These are phyloP conservation scores for Tetragnatha montana DNA, from an alignment of 2,888 invertebrate species.

Conservation along the genomic window DNA sequence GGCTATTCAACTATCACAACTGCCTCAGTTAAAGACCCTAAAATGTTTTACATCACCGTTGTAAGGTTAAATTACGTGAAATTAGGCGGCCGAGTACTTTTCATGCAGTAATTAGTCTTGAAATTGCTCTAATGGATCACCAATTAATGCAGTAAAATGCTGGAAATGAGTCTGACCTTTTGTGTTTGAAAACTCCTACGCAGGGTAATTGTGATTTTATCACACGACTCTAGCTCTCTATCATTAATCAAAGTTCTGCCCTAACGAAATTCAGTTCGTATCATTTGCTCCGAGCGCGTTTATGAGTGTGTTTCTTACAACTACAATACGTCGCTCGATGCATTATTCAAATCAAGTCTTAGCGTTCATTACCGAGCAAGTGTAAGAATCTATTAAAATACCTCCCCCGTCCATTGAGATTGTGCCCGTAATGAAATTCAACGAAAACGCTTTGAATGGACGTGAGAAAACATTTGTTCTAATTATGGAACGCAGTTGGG, in stretches of 20 bases:
- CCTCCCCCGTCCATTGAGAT: neutral
- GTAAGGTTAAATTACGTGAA: neutral
- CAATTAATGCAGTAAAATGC: neutral
- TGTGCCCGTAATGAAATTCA: neutral
- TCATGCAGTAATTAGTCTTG: neutral
- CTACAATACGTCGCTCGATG: neutral
- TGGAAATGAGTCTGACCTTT: neutral
- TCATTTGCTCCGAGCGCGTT: neutral
- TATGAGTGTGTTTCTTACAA: neutral
- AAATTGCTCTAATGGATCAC: neutral
- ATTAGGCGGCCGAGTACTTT: neutral
- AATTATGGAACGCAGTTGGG: neutral
- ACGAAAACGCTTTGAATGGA: neutral
- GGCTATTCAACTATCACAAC: too few species aligned
- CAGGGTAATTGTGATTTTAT: neutral
- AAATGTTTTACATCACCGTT: neutral
- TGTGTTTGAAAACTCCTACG: neutral
- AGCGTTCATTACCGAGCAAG: neutral
- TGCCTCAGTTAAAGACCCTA: neutral
- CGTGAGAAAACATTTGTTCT: neutral
- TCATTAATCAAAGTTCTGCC: neutral
- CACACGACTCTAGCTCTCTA: neutral
- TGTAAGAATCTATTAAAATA: neutral
- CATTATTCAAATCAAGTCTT: neutral
- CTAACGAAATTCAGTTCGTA: neutral